Percentiles rank a stretch among this genome's conserved stretches.
phyloP scores from a whole-genome alignment of 2,888 invertebrate species.

The Argyra leucocephala region DNA sequence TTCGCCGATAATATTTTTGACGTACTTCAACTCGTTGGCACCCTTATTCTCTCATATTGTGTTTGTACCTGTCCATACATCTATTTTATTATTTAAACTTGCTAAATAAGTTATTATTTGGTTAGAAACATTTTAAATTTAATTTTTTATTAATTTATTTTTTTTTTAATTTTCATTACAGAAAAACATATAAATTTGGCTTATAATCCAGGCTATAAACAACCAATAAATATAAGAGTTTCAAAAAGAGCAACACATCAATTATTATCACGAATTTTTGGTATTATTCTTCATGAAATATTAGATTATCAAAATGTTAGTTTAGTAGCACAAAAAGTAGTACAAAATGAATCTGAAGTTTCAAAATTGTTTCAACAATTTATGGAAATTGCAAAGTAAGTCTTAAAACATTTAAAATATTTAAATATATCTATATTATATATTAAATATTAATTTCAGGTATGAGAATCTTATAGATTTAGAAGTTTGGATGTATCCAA shows the following conservation, averaged over 20 bases:
- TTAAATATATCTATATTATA: neutral
- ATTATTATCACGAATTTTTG: conserved; percentile 49
- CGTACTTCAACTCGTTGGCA: too few species aligned
- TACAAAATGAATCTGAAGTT: neutral
- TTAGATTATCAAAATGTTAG: conserved; percentile 45
- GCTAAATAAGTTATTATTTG: too few species aligned
- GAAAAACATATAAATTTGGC: neutral
- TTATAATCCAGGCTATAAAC: neutral
- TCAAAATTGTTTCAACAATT: neutral
- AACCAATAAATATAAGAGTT: conserved; percentile 44
- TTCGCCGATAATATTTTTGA: too few species aligned
- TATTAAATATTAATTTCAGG: neutral
- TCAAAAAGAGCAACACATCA: conserved; percentile 50
- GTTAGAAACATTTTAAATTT: too few species aligned
- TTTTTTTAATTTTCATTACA: conserved; percentile 1
- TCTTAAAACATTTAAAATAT: conserved; percentile 16
- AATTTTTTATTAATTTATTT: too few species aligned
- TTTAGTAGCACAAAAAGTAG: conserved; percentile 32
- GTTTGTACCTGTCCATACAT: too few species aligned
- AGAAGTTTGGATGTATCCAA: conserved; percentile 60
- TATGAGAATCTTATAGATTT: conserved; percentile 48
- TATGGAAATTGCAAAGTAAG: neutral
- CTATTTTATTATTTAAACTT: too few species aligned
- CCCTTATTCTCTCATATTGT: too few species aligned
- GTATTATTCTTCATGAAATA: conserved; percentile 48